These are phyloP conservation scores for Numenius phaeopus DNA, from an alignment of 2,797 vertebrate genomes.

Conservation along the genomic window DNA sequence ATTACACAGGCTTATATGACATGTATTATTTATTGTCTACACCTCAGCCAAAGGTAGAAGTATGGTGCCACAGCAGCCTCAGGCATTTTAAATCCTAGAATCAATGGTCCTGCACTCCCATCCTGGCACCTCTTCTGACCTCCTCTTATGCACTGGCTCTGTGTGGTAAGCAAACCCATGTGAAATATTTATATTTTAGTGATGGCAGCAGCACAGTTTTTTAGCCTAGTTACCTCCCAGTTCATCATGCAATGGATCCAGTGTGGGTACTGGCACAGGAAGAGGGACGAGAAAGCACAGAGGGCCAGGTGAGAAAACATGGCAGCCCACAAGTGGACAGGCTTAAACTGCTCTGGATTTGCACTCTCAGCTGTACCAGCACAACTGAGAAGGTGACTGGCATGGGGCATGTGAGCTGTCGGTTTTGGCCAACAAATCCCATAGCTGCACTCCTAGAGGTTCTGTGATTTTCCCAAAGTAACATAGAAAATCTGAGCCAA, in stretches of 20 bases:
- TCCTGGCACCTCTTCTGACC: neutral
- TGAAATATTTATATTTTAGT: neutral
- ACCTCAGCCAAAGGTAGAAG: neutral
- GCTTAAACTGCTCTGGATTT: neutral
- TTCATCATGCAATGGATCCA: neutral
- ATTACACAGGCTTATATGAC: neutral
- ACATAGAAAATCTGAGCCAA: neutral
- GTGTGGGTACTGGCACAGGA: neutral
- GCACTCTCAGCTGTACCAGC: neutral
- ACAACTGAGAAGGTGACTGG: neutral
- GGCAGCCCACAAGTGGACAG: neutral
- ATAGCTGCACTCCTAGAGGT: neutral
- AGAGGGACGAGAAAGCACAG: neutral
- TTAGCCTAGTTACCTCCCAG: neutral
- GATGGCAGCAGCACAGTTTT: neutral
- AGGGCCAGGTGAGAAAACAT: neutral
- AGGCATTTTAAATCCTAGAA: neutral
- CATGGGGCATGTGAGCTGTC: neutral
- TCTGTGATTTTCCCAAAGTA: neutral
- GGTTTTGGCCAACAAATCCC: neutral
- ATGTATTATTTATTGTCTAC: neutral
- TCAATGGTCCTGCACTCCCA: neutral
- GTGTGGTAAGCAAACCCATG: neutral
- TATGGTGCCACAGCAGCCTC: neutral
- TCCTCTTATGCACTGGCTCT: neutral